phyloP scores from a whole-genome alignment of 2,888 invertebrate species.

The Sarcophaga carnaria region DNA sequence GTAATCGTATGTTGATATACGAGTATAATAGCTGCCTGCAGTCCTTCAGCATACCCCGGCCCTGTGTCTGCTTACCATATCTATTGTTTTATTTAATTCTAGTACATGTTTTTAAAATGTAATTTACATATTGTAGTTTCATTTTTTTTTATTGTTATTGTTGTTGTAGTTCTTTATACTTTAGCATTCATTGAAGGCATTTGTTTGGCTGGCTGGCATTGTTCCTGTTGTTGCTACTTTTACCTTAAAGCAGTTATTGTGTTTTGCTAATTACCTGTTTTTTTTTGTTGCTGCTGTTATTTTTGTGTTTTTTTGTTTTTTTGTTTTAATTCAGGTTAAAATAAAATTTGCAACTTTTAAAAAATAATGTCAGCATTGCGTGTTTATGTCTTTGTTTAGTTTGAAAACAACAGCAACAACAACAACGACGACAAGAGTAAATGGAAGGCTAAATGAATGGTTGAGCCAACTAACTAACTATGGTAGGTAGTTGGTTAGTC shows the following conservation, averaged over 20 bases:
- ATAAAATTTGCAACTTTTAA: slow-evolving; percentile 80
- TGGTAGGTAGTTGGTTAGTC: no score
- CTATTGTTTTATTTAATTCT: slow-evolving; percentile 23
- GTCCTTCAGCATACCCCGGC: no score
- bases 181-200: slow-evolving; percentile 47
- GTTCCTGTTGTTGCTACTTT: slow-evolving; percentile 44
- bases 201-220: slow-evolving; percentile 14
- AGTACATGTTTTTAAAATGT: slow-evolving; percentile 37
- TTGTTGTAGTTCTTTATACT: slow-evolving; percentile 16
- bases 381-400: slow-evolving; percentile 80
- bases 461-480: slow-evolving; percentile 19
- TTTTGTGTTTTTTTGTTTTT: slow-evolving; percentile 54
- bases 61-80: background rate
- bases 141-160: no score
- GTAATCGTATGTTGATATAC: no score
- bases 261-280: slow-evolving; percentile 64
- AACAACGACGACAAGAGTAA: background rate
- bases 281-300: slow-evolving; percentile 30
- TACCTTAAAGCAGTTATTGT: slow-evolving; percentile 55
- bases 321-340: slow-evolving; percentile 76
- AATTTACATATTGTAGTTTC: slow-evolving; percentile 27
- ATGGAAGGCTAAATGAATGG: slow-evolving; percentile 29
- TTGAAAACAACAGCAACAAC: background rate
- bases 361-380: slow-evolving; percentile 80
- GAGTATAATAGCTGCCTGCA: no score